These are phyloP conservation scores for Subanguina moxae DNA, from an alignment of 1,140 invertebrate species.

Conservation along the genomic window DNA sequence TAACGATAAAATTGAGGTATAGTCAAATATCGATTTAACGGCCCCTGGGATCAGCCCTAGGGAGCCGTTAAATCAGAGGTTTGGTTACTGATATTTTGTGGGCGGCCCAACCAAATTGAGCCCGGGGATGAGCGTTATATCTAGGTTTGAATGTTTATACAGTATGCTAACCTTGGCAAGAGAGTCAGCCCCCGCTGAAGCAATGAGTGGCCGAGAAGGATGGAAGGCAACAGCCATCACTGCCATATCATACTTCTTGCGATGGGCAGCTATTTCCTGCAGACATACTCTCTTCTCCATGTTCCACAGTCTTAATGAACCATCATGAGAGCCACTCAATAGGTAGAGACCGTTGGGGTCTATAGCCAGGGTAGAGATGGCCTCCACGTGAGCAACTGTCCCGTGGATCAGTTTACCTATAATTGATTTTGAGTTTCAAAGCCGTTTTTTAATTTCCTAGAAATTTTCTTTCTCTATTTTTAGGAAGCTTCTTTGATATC, in stretches of 20 bases:
- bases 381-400: conserved; percentile 97
- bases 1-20: no score
- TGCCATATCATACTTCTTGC: conserved; percentile 98
- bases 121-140: no score
- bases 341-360: conserved; percentile 97
- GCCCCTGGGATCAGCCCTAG: no score
- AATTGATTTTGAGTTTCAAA: conserved; percentile 16
- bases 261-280: conserved; percentile 91
- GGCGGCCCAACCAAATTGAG: no score
- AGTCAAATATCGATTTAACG: no score
- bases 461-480: no score
- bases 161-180: conserved; percentile 78
- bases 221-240: conserved; percentile 99
- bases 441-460: background rate
- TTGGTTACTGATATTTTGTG: no score
- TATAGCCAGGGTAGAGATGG: conserved; percentile 91
- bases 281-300: conserved; percentile 72
- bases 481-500: no score
- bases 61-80: no score
- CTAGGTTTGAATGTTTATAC: background rate
- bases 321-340: conserved; percentile 95
- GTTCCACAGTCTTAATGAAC: conserved; percentile 97
- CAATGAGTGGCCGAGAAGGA: conserved; percentile 93
- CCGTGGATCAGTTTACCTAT: conserved; percentile 80
- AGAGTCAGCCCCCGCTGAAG: conserved; percentile 93